Evolutionary conservation across 2,113 vertebrate genomes (phyloP).

Genomic region (Crypturellus undulatus): DNA sequence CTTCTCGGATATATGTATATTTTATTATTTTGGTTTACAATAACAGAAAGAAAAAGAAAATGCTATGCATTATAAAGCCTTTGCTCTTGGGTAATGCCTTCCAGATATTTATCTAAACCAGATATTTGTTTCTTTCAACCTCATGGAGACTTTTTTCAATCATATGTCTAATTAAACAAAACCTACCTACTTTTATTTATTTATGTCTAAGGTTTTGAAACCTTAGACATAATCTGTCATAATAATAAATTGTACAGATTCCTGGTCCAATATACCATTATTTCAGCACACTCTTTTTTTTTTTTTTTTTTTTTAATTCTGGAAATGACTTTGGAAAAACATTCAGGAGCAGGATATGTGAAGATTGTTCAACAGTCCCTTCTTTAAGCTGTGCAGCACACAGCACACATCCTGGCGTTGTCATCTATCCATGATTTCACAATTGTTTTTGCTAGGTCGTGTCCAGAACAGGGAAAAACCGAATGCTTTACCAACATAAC

Average conservation of each 20-base stretch:
- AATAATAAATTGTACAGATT: neutral
- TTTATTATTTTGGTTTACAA: constrained; percentile 41
- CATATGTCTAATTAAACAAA: neutral
- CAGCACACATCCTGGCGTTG: neutral
- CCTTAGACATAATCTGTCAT: constrained; percentile 16
- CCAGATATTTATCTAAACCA: neutral
- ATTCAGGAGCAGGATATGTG: neutral
- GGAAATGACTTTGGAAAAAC: constrained; percentile 1
- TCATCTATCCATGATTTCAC: neutral
- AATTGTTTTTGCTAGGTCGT: neutral
- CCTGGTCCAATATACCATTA: constrained; percentile 1
- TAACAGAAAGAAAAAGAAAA: neutral
- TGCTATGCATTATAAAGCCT: constrained; percentile 28
- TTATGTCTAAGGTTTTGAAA: neutral
- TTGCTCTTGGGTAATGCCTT: constrained; percentile 33
- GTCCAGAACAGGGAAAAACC: neutral
- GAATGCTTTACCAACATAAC: neutral
- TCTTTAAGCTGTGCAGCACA: neutral
- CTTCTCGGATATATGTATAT: constrained; percentile 31
- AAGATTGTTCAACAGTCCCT: neutral
- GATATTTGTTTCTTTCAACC: constrained; percentile 36
- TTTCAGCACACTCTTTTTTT: constrained; percentile 3
- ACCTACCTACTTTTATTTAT: neutral
- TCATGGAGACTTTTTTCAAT: neutral
- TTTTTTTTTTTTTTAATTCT: constrained; percentile 35